Evolutionary conservation across 2,888 invertebrate species (phyloP).

Genomic region (Danaus chrysippus): DNA sequence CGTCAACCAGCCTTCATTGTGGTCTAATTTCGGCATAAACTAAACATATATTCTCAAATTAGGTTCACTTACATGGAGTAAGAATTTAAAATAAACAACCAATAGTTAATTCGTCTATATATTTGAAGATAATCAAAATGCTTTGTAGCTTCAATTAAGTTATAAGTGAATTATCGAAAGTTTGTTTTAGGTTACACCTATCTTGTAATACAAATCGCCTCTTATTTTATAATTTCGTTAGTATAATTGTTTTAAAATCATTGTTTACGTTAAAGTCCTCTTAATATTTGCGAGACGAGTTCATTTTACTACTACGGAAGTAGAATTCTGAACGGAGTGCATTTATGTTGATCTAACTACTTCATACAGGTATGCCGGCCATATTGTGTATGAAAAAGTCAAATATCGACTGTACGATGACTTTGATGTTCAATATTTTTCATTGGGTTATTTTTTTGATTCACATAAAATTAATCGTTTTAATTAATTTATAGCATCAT

Average conservation of each 20-base stretch:
- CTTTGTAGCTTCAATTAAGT: too few species aligned
- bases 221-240: not conserved
- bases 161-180: too few species aligned
- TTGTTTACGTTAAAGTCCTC: constrained; percentile 8
- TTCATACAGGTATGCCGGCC: constrained; percentile 61
- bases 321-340: constrained; percentile 49
- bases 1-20: constrained; percentile 41
- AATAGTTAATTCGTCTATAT: not conserved
- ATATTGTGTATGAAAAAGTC: constrained; percentile 49
- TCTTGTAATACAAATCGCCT: too few species aligned
- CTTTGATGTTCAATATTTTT: constrained; percentile 45
- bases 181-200: too few species aligned
- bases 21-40: constrained; percentile 46
- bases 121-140: not conserved
- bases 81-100: not conserved
- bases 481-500: constrained; percentile 27
- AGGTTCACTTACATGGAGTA: too few species aligned
- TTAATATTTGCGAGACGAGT: constrained; percentile 28
- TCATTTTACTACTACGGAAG: constrained; percentile 49
- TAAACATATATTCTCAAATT: constrained; percentile 26
- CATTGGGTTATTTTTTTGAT: constrained; percentile 55
- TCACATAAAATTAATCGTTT: constrained; percentile 20
- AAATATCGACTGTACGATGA: constrained; percentile 28
- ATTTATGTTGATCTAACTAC: constrained; percentile 28
- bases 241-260: not conserved